phyloP scores from a whole-genome alignment of 2,113 vertebrate genomes.

The Mohoua ochrocephala region DNA sequence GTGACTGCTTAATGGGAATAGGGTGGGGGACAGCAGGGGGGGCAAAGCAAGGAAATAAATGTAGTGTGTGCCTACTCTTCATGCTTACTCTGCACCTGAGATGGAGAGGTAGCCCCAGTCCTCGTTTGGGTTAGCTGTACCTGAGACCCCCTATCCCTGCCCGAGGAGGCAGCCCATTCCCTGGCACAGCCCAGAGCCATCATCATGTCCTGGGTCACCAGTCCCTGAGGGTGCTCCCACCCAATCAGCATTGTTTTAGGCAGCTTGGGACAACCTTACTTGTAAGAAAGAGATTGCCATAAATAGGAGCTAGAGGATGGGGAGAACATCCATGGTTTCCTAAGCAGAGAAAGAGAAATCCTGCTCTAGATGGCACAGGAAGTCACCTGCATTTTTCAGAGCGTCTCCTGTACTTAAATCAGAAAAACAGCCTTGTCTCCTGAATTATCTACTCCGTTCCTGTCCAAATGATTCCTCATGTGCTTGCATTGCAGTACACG shows the following conservation, averaged over 20 bases:
- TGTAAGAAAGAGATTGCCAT: neutral
- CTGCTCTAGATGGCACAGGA: neutral
- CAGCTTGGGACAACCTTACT: neutral
- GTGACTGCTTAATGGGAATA: neutral
- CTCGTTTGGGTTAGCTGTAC: neutral
- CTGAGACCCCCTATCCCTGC: neutral
- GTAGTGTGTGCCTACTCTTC: accelerated
- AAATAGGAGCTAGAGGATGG: neutral
- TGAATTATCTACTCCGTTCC: neutral
- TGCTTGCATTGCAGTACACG: neutral
- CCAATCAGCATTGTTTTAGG: neutral
- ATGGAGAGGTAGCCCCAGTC: neutral
- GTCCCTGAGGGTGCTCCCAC: neutral
- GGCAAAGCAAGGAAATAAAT: neutral
- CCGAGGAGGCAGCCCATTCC: neutral
- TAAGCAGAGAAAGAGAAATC: neutral
- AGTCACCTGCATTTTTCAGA: neutral
- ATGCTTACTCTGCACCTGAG: neutral
- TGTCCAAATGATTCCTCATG: neutral
- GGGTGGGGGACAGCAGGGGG: neutral
- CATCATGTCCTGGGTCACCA: neutral
- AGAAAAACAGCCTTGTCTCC: neutral
- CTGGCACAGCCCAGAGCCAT: neutral
- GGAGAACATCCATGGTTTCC: neutral
- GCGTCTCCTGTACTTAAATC: neutral